Percentiles rank a stretch among this genome's conserved stretches.
These are phyloP conservation scores for Rugalucina vietnamica DNA, from an alignment of 2,888 invertebrate genomes.

Conservation along the genomic window DNA sequence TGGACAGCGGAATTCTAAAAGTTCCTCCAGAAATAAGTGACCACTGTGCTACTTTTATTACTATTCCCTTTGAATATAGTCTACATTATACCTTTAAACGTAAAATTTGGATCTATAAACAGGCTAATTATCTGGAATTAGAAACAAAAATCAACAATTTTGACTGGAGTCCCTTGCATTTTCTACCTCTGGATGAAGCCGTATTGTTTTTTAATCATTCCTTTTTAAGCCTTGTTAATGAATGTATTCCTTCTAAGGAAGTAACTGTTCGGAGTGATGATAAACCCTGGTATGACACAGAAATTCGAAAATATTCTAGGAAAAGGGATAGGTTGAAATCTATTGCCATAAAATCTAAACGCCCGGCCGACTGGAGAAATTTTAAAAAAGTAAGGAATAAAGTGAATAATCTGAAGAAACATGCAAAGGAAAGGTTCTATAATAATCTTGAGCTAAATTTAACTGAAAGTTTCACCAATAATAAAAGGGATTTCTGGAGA, in stretches of 20 bases:
- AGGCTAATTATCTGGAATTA: slow-evolving; percentile 4
- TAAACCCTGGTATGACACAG: too few relatives aligned
- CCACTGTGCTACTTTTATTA: background rate
- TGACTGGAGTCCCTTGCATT: background rate
- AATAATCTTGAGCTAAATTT: background rate
- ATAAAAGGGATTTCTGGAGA: background rate
- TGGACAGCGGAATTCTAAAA: background rate
- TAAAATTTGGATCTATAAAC: slow-evolving; percentile 13
- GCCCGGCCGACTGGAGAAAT: background rate
- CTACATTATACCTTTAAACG: background rate
- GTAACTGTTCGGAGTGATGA: slow-evolving; percentile 24
- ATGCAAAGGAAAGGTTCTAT: background rate
- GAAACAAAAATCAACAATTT: background rate
- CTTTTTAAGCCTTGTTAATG: slow-evolving; percentile 2
- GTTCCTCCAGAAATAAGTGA: slow-evolving; percentile 9
- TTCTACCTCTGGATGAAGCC: background rate
- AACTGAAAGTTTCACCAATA: background rate
- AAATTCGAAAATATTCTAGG: background rate
- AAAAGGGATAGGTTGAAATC: background rate
- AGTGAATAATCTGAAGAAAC: background rate
- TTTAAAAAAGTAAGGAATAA: too few relatives aligned
- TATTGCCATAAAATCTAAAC: background rate
- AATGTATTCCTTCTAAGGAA: slow-evolving; percentile 31
- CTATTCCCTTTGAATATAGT: background rate
- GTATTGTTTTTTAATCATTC: background rate